phyloP scores from a whole-genome alignment of 2,797 vertebrate species.

The Buphagus erythrorhynchus region DNA sequence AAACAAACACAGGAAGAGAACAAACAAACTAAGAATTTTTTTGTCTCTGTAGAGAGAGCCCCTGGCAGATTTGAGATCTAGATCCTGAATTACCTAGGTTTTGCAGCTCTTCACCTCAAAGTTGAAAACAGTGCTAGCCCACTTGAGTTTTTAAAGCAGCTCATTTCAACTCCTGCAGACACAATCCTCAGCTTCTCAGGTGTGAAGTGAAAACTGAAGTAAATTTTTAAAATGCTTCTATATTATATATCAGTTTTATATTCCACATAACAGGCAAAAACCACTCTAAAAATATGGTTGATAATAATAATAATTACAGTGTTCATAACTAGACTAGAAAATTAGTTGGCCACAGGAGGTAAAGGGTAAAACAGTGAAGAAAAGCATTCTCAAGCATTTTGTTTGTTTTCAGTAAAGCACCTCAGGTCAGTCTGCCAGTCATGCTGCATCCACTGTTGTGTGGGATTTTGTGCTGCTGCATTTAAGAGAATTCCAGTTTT shows the following conservation, averaged over 20 bases:
- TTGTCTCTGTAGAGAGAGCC: not conserved
- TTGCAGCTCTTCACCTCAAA: not conserved
- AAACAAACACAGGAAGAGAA: not conserved
- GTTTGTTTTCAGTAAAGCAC: not conserved
- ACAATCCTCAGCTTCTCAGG: not conserved
- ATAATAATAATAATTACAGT: not conserved
- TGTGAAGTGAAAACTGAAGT: not conserved
- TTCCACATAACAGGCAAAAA: not conserved
- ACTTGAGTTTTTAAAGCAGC: not conserved
- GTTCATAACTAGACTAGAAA: not conserved
- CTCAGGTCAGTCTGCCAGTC: not conserved
- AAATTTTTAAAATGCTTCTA: not conserved
- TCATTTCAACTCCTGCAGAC: not conserved
- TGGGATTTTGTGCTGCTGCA: not conserved
- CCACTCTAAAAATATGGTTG: not conserved
- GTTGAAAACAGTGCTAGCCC: not conserved
- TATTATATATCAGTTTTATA: not conserved
- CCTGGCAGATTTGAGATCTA: not conserved
- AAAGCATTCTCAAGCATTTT: not conserved
- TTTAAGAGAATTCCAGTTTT: not conserved
- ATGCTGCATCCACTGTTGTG: fast-evolving
- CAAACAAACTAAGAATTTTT: not conserved
- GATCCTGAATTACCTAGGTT: not conserved
- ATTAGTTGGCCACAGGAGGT: not conserved
- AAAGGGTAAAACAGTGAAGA: not conserved